Evolutionary conservation across 1,140 invertebrate genomes (phyloP).

Genomic region (Euglossa dilemma): DNA sequence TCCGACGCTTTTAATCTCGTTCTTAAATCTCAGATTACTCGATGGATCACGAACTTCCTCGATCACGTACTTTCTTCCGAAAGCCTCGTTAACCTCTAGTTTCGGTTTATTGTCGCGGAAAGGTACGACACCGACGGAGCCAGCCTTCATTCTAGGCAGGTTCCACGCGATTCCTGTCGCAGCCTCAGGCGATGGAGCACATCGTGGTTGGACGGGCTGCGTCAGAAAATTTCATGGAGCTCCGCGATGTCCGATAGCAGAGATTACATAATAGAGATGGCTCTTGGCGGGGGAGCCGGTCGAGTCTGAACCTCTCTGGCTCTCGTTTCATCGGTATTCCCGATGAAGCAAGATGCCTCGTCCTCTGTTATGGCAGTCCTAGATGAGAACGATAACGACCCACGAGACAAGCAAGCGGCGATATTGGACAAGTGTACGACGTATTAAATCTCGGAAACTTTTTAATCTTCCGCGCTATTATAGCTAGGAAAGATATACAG

Average conservation of each 20-base stretch:
- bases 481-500: neutral
- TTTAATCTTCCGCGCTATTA: no score
- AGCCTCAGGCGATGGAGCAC: neutral
- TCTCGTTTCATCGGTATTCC: neutral
- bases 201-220: neutral
- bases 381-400: neutral
- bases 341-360: neutral
- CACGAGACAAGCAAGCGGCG: neutral
- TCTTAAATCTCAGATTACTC: slow-evolving; percentile 11
- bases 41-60: neutral
- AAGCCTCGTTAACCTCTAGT: slow-evolving; percentile 1
- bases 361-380: neutral
- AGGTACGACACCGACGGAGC: neutral
- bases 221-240: slow-evolving; percentile 30
- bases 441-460: neutral
- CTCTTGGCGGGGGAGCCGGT: neutral
- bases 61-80: neutral
- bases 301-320: neutral
- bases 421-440: neutral
- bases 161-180: neutral
- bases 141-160: neutral
- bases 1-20: no score
- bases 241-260: slow-evolving; percentile 28
- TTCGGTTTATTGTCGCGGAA: slow-evolving; percentile 19
- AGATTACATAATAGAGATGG: slow-evolving; percentile 28